These are phyloP conservation scores for Venustaconcha ellipsiformis DNA, from an alignment of 1,140 invertebrate genomes.

Conservation along the genomic window DNA sequence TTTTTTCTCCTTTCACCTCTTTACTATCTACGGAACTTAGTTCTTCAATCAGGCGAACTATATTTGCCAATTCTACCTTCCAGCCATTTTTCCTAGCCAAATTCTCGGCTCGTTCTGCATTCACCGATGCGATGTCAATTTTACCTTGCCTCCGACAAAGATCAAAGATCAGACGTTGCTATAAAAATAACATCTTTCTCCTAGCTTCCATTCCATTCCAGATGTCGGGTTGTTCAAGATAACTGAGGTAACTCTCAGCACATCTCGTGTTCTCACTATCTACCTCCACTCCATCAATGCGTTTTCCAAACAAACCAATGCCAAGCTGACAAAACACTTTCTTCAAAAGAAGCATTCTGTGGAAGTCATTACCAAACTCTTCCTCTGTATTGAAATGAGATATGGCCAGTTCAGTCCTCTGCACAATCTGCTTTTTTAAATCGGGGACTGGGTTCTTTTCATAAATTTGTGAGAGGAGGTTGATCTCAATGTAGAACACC, in stretches of 20 bases:
- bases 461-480: slow-evolving; percentile 17
- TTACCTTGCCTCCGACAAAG: slow-evolving; percentile 8
- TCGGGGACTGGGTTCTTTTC: slow-evolving; percentile 10
- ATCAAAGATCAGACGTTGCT: slow-evolving; percentile 13
- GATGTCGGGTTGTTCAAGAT: slow-evolving; percentile 6
- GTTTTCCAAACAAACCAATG: slow-evolving; percentile 19
- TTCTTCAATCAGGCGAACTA: neutral
- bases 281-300: slow-evolving; percentile 1
- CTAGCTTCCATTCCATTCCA: slow-evolving; percentile 19
- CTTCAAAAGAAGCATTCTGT: slow-evolving; percentile 20
- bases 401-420: slow-evolving; percentile 15
- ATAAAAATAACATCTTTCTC: slow-evolving; percentile 20
- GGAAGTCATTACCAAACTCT: slow-evolving; percentile 14
- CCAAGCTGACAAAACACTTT: slow-evolving; percentile 26
- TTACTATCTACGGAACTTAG: no score
- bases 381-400: slow-evolving; percentile 18
- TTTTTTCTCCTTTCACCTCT: no score
- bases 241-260: slow-evolving; percentile 8
- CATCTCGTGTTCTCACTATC: neutral
- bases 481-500: slow-evolving; percentile 29
- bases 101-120: slow-evolving; percentile 14
- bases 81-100: slow-evolving; percentile 11
- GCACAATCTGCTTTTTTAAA: slow-evolving; percentile 14
- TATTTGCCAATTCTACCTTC: slow-evolving; percentile 11
- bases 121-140: slow-evolving; percentile 2